Conservation (phyloP, 2,888 invertebrate genomes). For the Perithous albicinctus region DNA sequence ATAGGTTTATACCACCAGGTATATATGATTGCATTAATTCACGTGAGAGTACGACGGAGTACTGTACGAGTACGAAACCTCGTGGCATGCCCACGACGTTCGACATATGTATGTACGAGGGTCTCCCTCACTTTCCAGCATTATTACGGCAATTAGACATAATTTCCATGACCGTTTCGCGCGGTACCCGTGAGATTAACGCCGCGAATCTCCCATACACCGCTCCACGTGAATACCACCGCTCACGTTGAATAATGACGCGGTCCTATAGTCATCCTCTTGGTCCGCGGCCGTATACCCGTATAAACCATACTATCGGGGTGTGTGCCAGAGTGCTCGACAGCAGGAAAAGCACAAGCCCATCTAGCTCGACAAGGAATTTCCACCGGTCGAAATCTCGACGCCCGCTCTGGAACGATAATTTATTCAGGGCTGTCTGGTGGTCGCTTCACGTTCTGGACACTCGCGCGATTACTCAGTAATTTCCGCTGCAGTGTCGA, state of each 20-base stretch:
- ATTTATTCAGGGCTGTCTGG: conserved; percentile 19
- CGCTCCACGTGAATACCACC: conserved; percentile 36
- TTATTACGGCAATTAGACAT: conserved; percentile 72
- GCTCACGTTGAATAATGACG: conserved; percentile 56
- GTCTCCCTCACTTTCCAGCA: conserved; percentile 63
- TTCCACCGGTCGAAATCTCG: conserved; percentile 12
- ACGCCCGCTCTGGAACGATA: conserved; percentile 11
- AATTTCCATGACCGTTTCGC: conserved; percentile 67
- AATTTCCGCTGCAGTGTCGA: neutral
- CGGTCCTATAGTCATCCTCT: conserved; percentile 22
- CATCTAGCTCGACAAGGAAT: conserved; percentile 19
- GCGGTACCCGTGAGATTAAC: conserved; percentile 68
- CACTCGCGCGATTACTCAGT: neutral
- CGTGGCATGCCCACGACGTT: conserved; percentile 35
- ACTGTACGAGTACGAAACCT: conserved; percentile 49
- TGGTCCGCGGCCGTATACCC: neutral
- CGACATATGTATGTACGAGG: conserved; percentile 39
- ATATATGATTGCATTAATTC: conserved; percentile 55
- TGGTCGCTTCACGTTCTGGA: neutral
- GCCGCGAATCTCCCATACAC: conserved; percentile 43
- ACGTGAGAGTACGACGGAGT: neutral
- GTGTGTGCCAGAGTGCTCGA: neutral
- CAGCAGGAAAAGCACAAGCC: neutral
- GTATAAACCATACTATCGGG: neutral
- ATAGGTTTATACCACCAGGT: conserved; percentile 1